Evolutionary conservation across 2,113 vertebrate species (phyloP), one percentile per base, ranked within the genome.

Genomic region (Ammodytes marinus): DNA sequence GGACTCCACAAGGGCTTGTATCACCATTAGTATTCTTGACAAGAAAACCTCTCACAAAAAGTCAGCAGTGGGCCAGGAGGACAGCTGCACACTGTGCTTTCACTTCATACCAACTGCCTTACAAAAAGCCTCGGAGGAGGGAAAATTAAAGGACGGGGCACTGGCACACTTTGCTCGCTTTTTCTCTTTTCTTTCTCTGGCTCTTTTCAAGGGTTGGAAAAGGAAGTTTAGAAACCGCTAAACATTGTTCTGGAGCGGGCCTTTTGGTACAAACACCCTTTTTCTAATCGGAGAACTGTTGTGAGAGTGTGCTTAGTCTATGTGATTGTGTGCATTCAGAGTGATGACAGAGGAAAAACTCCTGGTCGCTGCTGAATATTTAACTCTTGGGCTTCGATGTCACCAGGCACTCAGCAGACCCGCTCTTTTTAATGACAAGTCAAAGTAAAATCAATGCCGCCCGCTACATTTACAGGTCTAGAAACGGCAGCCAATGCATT

Each of bases 31-130:
- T 92, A 92, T 93, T 90, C 89, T 83, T 80, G 59, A 90, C 73
- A 74, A 83, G 90, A 90, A 89, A 86, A 89, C 40, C 5, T 58
- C 82, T 80, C 71, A 92, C 87, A 93, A 86, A 94, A 84, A 88
- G 86, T 54, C 14, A 88, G 90, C 64, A 88, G 69, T 60, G 73
- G 84, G 86, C 91, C 90, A 89, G 88, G 66, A 82, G 86, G 92
- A 89, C 93, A 94, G 93, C 93, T 94, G 93, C 92, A 86, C 89
- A 89, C 88, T 92, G 88, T 79, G 91, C 88, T 90, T 93, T 94
- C 91, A 92, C 91, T 92, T 87, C 76, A 73, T 69, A 85, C 83
- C 80, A 12, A 84, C 85, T 87, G 74, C 77, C 78, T 79, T 66
- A 87, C 84, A 90, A 94, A 92, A 84, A 81, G 69, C 86, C 80